These are phyloP conservation scores for Clarias fuscus DNA, from an alignment of 2,797 vertebrate species.

Conservation along the genomic window DNA sequence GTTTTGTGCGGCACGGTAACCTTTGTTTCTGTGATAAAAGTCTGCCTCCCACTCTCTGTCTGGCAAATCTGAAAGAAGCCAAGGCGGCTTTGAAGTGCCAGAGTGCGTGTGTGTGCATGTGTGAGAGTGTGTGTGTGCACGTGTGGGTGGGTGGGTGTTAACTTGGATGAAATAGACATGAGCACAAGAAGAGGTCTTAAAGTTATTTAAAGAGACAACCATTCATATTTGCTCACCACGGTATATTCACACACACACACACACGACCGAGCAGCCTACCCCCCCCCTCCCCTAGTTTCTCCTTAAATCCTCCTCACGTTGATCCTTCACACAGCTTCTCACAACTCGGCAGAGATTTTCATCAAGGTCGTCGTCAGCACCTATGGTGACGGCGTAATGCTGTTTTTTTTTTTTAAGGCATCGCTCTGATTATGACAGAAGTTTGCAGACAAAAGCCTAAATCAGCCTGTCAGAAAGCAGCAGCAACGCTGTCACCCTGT, in stretches of 20 bases:
- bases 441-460: slow-evolving; percentile 22
- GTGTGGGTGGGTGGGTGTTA: slow-evolving; percentile 44
- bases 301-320: slow-evolving; percentile 41
- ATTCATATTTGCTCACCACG: slow-evolving; percentile 48
- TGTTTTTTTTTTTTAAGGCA: not conserved
- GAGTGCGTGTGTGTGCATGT: slow-evolving; percentile 31
- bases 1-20: slow-evolving; percentile 51
- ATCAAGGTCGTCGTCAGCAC: slow-evolving; percentile 21
- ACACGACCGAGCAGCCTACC: slow-evolving; percentile 13
- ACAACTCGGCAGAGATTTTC: slow-evolving; percentile 34
- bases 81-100: slow-evolving; percentile 91
- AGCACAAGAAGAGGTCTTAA: slow-evolving; percentile 60
- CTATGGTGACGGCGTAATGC: not conserved
- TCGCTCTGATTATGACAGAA: slow-evolving; percentile 21
- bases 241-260: slow-evolving; percentile 5
- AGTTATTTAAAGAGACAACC: slow-evolving; percentile 74
- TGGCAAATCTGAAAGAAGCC: slow-evolving; percentile 92
- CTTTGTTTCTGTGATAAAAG: slow-evolving; percentile 61
- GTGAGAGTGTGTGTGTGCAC: slow-evolving; percentile 40
- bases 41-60: slow-evolving; percentile 86
- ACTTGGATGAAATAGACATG: slow-evolving; percentile 36
- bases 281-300: not conserved
- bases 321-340: slow-evolving; percentile 24
- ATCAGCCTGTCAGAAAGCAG: slow-evolving; percentile 16
- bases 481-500: not conserved